phyloP scores from a whole-genome alignment of 2,888 invertebrate genomes.

The Torymus texanus region DNA sequence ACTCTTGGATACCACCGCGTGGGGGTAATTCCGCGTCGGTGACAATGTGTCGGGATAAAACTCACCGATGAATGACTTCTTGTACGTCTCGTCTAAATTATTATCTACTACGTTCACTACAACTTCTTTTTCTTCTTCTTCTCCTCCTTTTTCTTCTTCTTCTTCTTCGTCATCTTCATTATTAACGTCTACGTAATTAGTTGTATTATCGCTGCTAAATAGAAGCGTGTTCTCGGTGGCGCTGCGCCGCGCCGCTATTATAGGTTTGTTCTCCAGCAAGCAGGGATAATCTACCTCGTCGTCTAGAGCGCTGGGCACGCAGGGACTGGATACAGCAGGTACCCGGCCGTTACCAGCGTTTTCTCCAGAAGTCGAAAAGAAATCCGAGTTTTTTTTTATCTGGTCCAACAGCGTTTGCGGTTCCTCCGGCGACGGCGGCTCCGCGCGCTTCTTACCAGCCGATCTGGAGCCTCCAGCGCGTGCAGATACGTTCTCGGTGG shows the following conservation, averaged over 20 bases:
- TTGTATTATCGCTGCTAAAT: too few species aligned
- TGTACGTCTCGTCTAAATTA: not conserved
- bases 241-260: slow-evolving; percentile 55
- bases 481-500: slow-evolving; percentile 60
- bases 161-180: not conserved
- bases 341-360: slow-evolving; percentile 48
- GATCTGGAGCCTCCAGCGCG: slow-evolving; percentile 7
- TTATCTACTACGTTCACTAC: not conserved
- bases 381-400: slow-evolving; percentile 75
- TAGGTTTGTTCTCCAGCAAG: slow-evolving; percentile 71
- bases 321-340: slow-evolving; percentile 36
- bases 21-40: not conserved
- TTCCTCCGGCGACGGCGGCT: too few species aligned
- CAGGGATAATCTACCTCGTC: slow-evolving; percentile 72
- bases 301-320: slow-evolving; percentile 59
- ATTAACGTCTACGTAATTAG: too few species aligned
- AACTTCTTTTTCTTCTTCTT: slow-evolving; percentile 3
- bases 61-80: slow-evolving; percentile 62
- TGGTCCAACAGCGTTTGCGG: slow-evolving; percentile 62
- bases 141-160: not conserved
- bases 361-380: slow-evolving; percentile 71
- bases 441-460: too few species aligned
- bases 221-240: not conserved
- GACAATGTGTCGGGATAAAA: slow-evolving; percentile 59
- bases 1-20: slow-evolving; percentile 28